These are phyloP conservation scores for Drosophila bifasciata DNA, from an alignment of 1,140 invertebrate species.

Conservation along the genomic window DNA sequence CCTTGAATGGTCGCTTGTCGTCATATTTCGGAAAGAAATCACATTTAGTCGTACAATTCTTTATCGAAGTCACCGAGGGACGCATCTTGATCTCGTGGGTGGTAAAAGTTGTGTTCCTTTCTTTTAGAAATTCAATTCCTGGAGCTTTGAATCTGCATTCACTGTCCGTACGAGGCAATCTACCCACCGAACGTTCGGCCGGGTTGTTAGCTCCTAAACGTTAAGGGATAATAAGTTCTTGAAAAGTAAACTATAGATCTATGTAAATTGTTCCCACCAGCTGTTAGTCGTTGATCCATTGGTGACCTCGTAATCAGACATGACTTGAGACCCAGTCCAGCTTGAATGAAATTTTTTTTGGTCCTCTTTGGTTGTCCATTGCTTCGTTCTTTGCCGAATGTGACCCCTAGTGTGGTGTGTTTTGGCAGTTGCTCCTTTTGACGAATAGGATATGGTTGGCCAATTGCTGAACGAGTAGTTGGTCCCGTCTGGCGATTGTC, in stretches of 20 bases:
- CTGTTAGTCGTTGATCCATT: not conserved
- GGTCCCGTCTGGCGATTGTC: not conserved
- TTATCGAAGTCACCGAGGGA: constrained; percentile 29
- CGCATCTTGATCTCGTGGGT: constrained; percentile 54
- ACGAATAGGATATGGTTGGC: not conserved
- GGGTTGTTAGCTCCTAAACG: constrained; percentile 57
- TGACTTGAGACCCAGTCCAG: not conserved
- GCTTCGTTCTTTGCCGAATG: constrained; percentile 30
- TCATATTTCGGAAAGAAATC: constrained; percentile 53
- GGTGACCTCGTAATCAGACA: not conserved
- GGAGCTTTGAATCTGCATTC: constrained; percentile 59
- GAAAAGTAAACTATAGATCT: too few species aligned
- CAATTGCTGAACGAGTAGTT: not conserved
- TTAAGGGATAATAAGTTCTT: too few species aligned
- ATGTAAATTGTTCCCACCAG: not conserved
- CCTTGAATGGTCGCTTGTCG: constrained; percentile 54
- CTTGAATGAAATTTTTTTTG: not conserved
- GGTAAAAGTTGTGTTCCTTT: constrained; percentile 14
- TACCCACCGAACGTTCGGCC: constrained; percentile 39
- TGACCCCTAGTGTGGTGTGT: constrained; percentile 51
- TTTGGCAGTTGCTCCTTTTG: constrained; percentile 27
- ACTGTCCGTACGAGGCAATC: constrained; percentile 60
- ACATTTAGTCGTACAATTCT: constrained; percentile 44
- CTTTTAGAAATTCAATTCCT: constrained; percentile 48
- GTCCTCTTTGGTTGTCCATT: too few species aligned